Evolutionary conservation across 2,888 invertebrate species (phyloP).

Genomic region (Scaptomyza parva): DNA sequence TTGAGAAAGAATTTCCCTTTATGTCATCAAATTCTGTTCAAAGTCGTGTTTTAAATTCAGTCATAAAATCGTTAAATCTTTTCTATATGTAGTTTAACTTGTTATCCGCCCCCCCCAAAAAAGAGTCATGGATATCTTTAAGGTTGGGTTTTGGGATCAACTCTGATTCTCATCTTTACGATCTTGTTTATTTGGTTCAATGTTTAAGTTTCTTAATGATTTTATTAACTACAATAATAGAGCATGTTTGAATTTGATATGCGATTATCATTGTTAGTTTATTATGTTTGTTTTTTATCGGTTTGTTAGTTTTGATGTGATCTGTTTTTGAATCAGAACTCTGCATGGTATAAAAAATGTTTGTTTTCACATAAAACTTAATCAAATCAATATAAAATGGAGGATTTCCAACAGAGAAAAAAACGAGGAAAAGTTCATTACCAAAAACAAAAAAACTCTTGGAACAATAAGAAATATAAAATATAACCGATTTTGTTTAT

Average conservation of each 20-base stretch:
- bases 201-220: constrained; percentile 39
- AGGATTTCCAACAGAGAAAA: neutral
- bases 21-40: constrained; percentile 15
- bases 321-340: constrained; percentile 4
- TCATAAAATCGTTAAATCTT: constrained; percentile 65
- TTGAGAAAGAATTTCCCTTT: constrained; percentile 70
- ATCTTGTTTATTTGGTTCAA: constrained; percentile 63
- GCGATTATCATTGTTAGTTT: constrained; percentile 42
- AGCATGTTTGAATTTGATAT: constrained; percentile 25
- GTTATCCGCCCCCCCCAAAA: constrained; percentile 41
- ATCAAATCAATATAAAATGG: constrained; percentile 10
- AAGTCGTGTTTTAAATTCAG: constrained; percentile 62
- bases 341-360: constrained; percentile 10
- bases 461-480: too few species aligned
- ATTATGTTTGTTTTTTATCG: constrained; percentile 11
- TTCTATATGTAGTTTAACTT: constrained; percentile 56
- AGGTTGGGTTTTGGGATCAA: constrained; percentile 3
- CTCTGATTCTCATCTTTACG: constrained; percentile 60
- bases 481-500: too few species aligned
- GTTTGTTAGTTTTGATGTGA: neutral
- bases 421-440: neutral
- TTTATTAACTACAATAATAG: constrained; percentile 53
- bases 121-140: constrained; percentile 5
- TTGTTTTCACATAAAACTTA: constrained; percentile 10
- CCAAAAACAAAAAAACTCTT: neutral